Base-by-base conservation (phyloP, 1,140 invertebrate species). In the Lepidostoma basale region DNA sequence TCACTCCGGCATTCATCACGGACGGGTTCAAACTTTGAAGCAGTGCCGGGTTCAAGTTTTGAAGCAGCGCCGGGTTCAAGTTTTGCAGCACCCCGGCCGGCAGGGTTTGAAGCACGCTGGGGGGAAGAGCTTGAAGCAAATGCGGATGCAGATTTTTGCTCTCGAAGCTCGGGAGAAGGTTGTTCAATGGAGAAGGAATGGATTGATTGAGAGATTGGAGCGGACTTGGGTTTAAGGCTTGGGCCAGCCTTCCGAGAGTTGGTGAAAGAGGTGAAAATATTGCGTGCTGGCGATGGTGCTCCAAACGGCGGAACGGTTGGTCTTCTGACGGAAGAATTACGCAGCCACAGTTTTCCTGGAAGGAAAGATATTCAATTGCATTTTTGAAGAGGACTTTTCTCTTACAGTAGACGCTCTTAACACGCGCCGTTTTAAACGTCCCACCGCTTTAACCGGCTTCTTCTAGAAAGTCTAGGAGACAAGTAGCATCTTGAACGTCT, bases 251-350 rank as follows among this genome's bases (percentile, higher is more conserved):
- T 2, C 86, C 86, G 25, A 88, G 82, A 58, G 87, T 86, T 0
- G 86, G 83, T 2, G 87, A 87, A 56, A 88, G 81, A 0, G 85
- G 84, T 62, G 81, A 81, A 40, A 83, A 68, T 22, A 83, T 77
- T 9, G 82, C 93, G 76, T 97, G 95, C 73, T 93, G 92, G 72
- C 93, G 90, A 76, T 95, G 95, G 78, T 98, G 95, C 72, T 98
- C 94, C 4, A 97, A 82, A 70, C 94, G 83, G 60, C 90, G 85
- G 80, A 96, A 96, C 0, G 92, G 90, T 74, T 92, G 92, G 74
- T 96, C 94, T 74, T 83, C 82, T 10, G 88, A 88, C 6, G 90
- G 88, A 16, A 94, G 81, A 58, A 97, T 91, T 2, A 94, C 89
- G 76, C 94, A 93, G 14, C 88, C 86, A 77, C 95, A 97, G 62